Conservation (phyloP, 1,140 invertebrate genomes). For the Pogonomyrmex californicus region DNA sequence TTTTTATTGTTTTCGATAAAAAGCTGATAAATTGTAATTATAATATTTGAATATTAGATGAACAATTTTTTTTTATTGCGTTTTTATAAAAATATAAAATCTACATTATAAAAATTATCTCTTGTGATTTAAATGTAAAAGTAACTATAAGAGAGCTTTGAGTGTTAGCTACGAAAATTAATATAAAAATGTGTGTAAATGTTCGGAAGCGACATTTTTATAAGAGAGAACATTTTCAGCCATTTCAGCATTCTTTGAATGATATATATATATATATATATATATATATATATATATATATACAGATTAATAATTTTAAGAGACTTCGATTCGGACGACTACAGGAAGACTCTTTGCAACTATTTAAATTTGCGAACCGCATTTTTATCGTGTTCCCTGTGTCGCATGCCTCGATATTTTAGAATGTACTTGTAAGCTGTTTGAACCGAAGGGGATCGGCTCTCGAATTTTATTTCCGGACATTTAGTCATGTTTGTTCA, state of each 20-base stretch:
- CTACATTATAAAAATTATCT: conserved; percentile 4
- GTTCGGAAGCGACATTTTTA: conserved; percentile 30
- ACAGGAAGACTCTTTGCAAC: conserved; percentile 54
- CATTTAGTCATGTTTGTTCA: conserved; percentile 53
- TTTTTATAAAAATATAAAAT: neutral
- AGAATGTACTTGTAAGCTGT: conserved; percentile 49
- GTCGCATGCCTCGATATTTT: conserved; percentile 69
- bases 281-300: neutral
- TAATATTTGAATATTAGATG: neutral
- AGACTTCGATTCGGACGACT: conserved; percentile 38
- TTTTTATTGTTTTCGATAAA: conserved; percentile 11
- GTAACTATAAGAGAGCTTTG: neutral
- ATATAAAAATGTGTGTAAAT: neutral
- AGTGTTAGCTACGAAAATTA: neutral
- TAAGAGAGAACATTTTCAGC: neutral
- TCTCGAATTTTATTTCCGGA: conserved; percentile 50
- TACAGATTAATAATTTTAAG: conserved; percentile 30
- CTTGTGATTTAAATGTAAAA: neutral
- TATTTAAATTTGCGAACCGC: conserved; percentile 51
- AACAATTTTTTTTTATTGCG: neutral
- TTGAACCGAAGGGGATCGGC: conserved; percentile 24
- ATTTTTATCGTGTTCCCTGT: conserved; percentile 44
- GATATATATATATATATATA: neutral
- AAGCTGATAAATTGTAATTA: neutral
- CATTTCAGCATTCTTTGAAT: neutral